Conservation (phyloP, 2,888 invertebrate species). For the Dolomedes plantarius region DNA sequence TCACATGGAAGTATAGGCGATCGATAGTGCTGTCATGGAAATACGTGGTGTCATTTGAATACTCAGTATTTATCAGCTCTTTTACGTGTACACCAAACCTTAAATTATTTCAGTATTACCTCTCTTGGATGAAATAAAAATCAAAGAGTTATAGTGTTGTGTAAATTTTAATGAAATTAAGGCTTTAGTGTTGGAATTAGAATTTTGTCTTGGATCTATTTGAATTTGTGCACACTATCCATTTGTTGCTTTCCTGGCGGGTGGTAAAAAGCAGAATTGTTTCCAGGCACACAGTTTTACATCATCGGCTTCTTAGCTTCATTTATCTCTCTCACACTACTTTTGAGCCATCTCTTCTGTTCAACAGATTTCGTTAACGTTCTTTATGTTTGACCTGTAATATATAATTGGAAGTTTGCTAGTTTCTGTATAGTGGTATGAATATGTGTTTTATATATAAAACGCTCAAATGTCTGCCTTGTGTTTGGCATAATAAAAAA, state of each 20-base stretch:
- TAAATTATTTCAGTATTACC: conserved; percentile 13
- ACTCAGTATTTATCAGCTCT: neutral
- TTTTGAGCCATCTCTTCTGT: neutral
- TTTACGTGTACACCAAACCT: neutral
- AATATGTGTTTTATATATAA: conserved; percentile 28
- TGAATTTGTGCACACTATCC: neutral
- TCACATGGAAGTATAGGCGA: neutral
- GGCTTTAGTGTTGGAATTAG: neutral
- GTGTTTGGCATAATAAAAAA: conserved; percentile 51
- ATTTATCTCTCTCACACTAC: neutral
- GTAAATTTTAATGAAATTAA: too few species aligned
- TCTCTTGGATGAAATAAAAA: neutral
- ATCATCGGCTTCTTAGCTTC: neutral
- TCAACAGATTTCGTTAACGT: neutral
- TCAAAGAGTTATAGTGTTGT: too few species aligned
- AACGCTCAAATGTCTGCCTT: conserved; percentile 43
- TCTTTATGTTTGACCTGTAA: conserved; percentile 33
- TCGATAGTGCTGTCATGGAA: neutral
- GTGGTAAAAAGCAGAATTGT: neutral
- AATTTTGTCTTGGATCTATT: neutral
- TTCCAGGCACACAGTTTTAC: neutral
- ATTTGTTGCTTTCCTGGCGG: neutral
- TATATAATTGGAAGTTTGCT: conserved; percentile 37
- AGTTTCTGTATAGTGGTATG: conserved; percentile 55
- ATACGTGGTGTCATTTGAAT: neutral